Evolutionary conservation across 2,888 invertebrate genomes (phyloP), one percentile per base, ranked within the genome.

Genomic region (Camptogramma bilineatum): DNA sequence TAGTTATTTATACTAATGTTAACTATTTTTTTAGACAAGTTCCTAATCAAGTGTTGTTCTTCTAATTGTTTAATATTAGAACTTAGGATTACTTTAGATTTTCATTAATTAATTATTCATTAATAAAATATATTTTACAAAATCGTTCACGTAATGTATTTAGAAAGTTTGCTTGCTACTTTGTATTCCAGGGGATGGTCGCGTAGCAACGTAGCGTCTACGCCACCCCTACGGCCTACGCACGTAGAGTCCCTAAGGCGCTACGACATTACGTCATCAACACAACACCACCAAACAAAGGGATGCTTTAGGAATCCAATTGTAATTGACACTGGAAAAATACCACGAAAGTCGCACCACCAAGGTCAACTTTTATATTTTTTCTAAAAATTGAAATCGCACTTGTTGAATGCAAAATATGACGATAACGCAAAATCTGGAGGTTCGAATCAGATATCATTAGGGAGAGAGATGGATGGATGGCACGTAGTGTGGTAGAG

Each of bases 391-490:
- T 69, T 63, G 61, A 67, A 75, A 78, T 75, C 73, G 62, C 73
- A 70, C 68, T 71, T 73, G 72, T 74, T 77, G 69, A 74, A 74
- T 72, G 69, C 77, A 78, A 83, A 82, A n/a, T n/a, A n/a, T n/a
- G n/a, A 81, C 73, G 74, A 78, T 74, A 75, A 74, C 73, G 66
- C 73, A 60, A 73, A 75, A 78, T 81, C 69, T 75, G 72, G 69
- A 75, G 71, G 73, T 73, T 76, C 71, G 76, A 81, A 80, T 79
- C 74, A 62, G 61, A 78, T 82, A 82, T 85, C 86, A 88, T 81
- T 79, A 78, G 68, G 42, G 78, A 86, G 75, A 77, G 88, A 85
- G 91, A 90, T 69, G 73, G 78, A 77, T 75, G 80, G 85, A 90
- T 77, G 77, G 66, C 4, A 59, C 46, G 66, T 1, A n/a, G 50